Conservation (phyloP, 2,113 vertebrate genomes). For the Cephalopterus ornatus region DNA sequence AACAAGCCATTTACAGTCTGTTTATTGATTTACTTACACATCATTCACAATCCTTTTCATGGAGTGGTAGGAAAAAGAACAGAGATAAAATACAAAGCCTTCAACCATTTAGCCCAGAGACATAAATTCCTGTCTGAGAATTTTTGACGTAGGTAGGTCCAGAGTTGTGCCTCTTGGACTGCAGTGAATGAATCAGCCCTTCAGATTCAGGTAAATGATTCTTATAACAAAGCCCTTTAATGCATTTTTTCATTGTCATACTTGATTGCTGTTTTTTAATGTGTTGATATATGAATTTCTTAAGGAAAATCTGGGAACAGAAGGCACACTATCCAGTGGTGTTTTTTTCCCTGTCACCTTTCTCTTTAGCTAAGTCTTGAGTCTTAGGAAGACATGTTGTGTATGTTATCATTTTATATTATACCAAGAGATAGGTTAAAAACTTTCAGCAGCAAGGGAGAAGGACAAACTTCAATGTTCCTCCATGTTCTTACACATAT, state of each 20-base stretch:
- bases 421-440: background rate
- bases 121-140: background rate
- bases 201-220: background rate
- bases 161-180: background rate
- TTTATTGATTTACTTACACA: background rate
- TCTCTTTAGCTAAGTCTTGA: background rate
- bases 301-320: background rate
- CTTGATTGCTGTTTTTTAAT: background rate
- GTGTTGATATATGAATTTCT: background rate
- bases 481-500: background rate
- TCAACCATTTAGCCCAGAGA: background rate
- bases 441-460: background rate
- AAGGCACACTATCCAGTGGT: background rate
- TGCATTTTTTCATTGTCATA: background rate
- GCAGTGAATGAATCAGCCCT: background rate
- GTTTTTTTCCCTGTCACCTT: background rate
- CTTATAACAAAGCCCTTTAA: background rate
- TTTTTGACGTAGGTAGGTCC: background rate
- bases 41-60: background rate
- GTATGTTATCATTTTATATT: background rate
- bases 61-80: background rate
- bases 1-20: background rate
- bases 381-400: background rate
- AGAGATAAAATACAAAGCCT: background rate
- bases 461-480: background rate